These are phyloP conservation scores for Thomomys bottae DNA, from an alignment of 2,113 vertebrate genomes.

Conservation along the genomic window DNA sequence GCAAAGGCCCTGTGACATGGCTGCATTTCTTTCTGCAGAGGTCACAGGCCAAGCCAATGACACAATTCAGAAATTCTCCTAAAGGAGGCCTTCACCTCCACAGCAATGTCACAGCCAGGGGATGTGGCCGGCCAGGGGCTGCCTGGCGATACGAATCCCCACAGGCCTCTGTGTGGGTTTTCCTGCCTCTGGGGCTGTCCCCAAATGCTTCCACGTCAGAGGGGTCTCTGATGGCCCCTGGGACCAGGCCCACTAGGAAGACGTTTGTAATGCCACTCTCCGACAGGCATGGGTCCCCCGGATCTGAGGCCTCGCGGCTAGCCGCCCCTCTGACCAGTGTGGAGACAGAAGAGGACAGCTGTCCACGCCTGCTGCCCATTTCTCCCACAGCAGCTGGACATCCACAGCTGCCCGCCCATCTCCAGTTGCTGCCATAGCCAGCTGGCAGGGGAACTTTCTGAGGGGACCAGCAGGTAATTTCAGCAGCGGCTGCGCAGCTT, in stretches of 20 bases:
- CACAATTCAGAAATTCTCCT: neutral
- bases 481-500: neutral
- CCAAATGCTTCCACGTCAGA: no score
- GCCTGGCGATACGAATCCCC: neutral
- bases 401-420: neutral
- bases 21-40: neutral
- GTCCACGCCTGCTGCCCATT: neutral
- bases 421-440: neutral
- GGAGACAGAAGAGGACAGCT: neutral
- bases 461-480: neutral
- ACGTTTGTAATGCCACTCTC: neutral
- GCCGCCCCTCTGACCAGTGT: neutral
- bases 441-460: neutral
- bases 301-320: neutral
- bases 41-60: fast-evolving
- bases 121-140: no score
- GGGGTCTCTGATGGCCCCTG: neutral
- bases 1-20: fast-evolving
- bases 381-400: neutral
- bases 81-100: neutral
- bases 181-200: neutral
- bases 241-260: neutral
- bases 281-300: neutral
- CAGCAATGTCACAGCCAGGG: neutral
- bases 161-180: no score